Evolutionary conservation across 2,113 vertebrate genomes (phyloP).

Genomic region (Saccopteryx bilineata): DNA sequence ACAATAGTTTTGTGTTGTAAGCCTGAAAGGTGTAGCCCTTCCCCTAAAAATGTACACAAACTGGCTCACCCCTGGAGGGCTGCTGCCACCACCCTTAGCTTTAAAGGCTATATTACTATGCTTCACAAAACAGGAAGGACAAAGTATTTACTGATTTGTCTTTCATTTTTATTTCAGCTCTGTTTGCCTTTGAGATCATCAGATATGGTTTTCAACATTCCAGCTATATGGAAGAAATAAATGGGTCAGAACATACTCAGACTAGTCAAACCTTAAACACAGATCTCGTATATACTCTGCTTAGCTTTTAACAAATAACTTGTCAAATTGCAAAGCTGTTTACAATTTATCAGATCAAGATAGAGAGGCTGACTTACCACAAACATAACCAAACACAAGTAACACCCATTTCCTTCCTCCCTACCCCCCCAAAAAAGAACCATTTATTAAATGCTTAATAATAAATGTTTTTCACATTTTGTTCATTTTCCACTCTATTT

Average conservation of each 20-base stretch:
- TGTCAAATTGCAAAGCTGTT: constrained; percentile 19
- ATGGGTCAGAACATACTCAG: not conserved
- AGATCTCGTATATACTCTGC: not conserved
- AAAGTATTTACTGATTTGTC: not conserved
- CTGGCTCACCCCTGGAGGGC: not conserved
- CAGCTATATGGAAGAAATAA: not conserved
- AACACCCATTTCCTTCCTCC: constrained; percentile 26
- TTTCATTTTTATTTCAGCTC: constrained; percentile 45
- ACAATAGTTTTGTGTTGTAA: not conserved
- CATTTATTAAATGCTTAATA: not conserved
- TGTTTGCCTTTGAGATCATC: not conserved
- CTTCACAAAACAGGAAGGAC: not conserved
- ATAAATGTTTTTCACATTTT: not conserved
- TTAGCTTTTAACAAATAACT: constrained; percentile 33
- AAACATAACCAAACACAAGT: not conserved
- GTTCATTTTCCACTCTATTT: constrained; percentile 19
- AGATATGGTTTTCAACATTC: not conserved
- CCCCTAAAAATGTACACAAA: not conserved
- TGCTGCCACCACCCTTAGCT: not conserved
- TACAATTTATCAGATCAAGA: constrained; percentile 21
- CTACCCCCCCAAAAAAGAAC: not conserved
- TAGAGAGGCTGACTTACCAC: not conserved
- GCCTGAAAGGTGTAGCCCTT: not conserved
- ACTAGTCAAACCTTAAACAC: not conserved
- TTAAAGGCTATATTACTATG: not conserved